Conservation (phyloP, 2,888 invertebrate species). For the Spatulosminthurus flaviceps region DNA sequence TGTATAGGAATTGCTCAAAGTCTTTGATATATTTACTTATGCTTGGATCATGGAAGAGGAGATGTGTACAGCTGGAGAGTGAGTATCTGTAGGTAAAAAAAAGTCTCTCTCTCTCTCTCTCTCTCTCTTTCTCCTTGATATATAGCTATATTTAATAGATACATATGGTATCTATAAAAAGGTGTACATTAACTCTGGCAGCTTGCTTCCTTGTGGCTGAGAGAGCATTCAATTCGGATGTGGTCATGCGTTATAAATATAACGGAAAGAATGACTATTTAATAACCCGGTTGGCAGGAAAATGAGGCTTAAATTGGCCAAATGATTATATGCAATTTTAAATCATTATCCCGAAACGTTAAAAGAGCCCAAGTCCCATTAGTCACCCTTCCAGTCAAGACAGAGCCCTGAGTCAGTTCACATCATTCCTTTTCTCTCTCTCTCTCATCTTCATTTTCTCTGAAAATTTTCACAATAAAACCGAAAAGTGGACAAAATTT, state of each 20-base stretch:
- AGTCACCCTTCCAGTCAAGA: slow-evolving; percentile 64
- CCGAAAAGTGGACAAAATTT: background rate
- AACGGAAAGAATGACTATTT: slow-evolving; percentile 64
- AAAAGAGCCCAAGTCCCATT: slow-evolving; percentile 64
- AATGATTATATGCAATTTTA: slow-evolving; percentile 64
- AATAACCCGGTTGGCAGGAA: slow-evolving; percentile 64
- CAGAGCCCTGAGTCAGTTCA: slow-evolving; percentile 61
- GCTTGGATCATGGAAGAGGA: too few species aligned
- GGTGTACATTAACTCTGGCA: slow-evolving; percentile 8
- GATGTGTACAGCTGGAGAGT: too few species aligned
- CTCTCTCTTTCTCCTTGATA: too few species aligned
- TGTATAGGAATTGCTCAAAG: background rate
- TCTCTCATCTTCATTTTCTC: slow-evolving; percentile 22
- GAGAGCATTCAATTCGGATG: slow-evolving; percentile 55
- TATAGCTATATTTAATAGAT: too few species aligned
- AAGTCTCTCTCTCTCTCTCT: background rate
- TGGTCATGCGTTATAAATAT: slow-evolving; percentile 64
- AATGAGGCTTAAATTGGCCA: slow-evolving; percentile 64
- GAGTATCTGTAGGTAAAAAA: too few species aligned
- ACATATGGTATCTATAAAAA: background rate
- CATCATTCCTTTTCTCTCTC: slow-evolving; percentile 52
- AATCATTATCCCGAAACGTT: slow-evolving; percentile 64
- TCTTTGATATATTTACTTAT: too few species aligned
- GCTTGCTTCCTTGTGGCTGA: slow-evolving; percentile 12
- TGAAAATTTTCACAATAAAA: background rate